Percentiles rank a stretch among this genome's conserved stretches.
These are phyloP conservation scores for Orientallactaga sibirica DNA, from an alignment of 2,797 vertebrate genomes.

Conservation along the genomic window DNA sequence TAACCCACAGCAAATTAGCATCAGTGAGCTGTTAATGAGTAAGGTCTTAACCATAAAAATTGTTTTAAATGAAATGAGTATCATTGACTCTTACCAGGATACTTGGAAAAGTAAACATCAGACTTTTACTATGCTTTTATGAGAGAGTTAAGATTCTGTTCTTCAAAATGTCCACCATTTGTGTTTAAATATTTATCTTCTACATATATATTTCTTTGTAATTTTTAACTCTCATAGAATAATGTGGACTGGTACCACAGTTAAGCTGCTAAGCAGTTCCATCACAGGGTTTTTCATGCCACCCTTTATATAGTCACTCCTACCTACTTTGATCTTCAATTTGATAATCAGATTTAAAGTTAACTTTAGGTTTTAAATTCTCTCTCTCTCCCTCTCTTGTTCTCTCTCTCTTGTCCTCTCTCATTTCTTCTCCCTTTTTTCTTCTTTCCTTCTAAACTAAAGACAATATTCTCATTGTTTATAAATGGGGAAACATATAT, in stretches of 20 bases:
- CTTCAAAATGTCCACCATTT: not conserved
- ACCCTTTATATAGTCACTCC: not conserved
- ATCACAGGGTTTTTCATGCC: not conserved
- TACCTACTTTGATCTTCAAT: not conserved
- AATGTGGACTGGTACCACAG: not conserved
- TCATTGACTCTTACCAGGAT: not conserved
- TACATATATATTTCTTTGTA: not conserved
- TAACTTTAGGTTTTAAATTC: not conserved
- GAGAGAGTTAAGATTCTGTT: not conserved
- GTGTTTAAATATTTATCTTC: not conserved
- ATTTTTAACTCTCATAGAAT: not conserved
- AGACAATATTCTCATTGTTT: not conserved
- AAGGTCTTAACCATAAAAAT: not conserved
- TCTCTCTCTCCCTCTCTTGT: too few species aligned
- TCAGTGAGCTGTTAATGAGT: too few species aligned
- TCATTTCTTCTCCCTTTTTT: not conserved
- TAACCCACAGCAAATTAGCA: too few species aligned
- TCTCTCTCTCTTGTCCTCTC: too few species aligned
- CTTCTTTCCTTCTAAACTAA: not conserved
- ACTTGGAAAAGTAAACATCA: not conserved
- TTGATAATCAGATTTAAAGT: not conserved
- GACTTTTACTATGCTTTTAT: not conserved
- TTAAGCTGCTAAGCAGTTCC: not conserved
- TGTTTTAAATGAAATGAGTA: not conserved
- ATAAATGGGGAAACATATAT: too few species aligned